Conservation (phyloP, 1,140 invertebrate species). For the Aphaenogaster floridana region DNA sequence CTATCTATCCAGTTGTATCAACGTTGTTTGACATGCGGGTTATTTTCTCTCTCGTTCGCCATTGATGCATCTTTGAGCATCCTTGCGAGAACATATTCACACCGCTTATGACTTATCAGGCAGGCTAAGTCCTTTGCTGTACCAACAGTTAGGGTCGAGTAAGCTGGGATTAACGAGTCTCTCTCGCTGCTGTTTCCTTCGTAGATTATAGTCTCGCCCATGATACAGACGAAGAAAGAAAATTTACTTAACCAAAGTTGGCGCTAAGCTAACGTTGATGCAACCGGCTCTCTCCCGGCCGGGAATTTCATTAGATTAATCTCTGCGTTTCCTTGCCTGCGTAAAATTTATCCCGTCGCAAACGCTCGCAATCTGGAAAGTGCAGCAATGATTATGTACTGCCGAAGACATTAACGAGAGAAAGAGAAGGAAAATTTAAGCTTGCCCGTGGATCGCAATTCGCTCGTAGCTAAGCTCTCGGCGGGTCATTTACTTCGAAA, state of each 20-base stretch:
- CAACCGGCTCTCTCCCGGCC: neutral
- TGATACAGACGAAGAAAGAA: conserved; percentile 58
- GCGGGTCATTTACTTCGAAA: conserved; percentile 69
- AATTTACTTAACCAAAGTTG: conserved; percentile 58
- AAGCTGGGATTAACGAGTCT: conserved; percentile 49
- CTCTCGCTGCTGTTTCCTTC: conserved; percentile 21
- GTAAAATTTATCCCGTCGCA: conserved; percentile 29
- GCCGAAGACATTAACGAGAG: conserved; percentile 54
- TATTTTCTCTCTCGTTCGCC: conserved; percentile 12
- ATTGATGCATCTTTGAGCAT: conserved; percentile 24
- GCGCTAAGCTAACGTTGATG: conserved; percentile 51
- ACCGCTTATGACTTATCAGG: conserved; percentile 33
- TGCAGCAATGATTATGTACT: conserved; percentile 42
- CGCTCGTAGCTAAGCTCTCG: conserved; percentile 42
- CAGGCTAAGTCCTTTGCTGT: conserved; percentile 19
- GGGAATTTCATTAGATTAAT: conserved; percentile 58
- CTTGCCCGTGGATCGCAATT: conserved; percentile 62
- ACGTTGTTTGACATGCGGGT: neutral
- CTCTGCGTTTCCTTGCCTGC: conserved; percentile 14
- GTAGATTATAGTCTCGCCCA: conserved; percentile 46
- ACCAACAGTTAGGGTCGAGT: conserved; percentile 49
- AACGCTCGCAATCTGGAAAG: conserved; percentile 21
- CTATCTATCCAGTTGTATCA: neutral
- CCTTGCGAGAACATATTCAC: conserved; percentile 2
- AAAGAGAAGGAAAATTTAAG: conserved; percentile 8